Percentiles rank a stretch among this genome's conserved stretches.
phyloP scores from a whole-genome alignment of 1,140 invertebrate genomes.

The Acromyrmex heyeri region DNA sequence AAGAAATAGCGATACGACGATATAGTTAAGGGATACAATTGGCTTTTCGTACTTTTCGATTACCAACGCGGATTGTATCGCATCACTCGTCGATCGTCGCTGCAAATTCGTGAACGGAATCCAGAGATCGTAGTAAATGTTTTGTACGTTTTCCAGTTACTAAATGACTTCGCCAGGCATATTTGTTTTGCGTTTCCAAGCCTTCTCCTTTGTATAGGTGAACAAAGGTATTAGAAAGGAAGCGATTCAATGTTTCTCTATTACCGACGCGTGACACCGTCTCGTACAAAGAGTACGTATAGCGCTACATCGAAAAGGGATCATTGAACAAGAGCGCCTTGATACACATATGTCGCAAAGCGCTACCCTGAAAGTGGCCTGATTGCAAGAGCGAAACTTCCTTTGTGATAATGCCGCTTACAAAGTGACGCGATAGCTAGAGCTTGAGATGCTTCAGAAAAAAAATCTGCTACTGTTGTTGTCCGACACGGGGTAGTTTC shows the following conservation, averaged over 20 bases:
- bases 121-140: background rate
- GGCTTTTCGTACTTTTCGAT: constrained; percentile 43
- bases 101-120: constrained; percentile 47
- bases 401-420: constrained; percentile 44
- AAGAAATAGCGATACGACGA: constrained; percentile 6
- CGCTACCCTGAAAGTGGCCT: constrained; percentile 42
- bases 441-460: background rate
- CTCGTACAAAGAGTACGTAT: constrained; percentile 28
- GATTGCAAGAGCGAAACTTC: constrained; percentile 39
- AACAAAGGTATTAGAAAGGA: constrained; percentile 34
- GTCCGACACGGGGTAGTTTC: background rate
- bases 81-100: background rate
- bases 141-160: constrained; percentile 1
- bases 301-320: constrained; percentile 49
- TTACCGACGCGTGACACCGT: constrained; percentile 55
- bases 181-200: constrained; percentile 4
- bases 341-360: constrained; percentile 35
- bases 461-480: background rate
- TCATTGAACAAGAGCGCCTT: constrained; percentile 20
- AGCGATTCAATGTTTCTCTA: constrained; percentile 47
- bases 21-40: constrained; percentile 5
- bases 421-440: constrained; percentile 12
- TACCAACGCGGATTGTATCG: constrained; percentile 19
- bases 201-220: constrained; percentile 12
- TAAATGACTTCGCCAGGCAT: constrained; percentile 18